Percentiles rank a stretch among this genome's conserved stretches.
Conservation (phyloP, 2,888 invertebrate genomes). For the Perizoma affinitatum region DNA sequence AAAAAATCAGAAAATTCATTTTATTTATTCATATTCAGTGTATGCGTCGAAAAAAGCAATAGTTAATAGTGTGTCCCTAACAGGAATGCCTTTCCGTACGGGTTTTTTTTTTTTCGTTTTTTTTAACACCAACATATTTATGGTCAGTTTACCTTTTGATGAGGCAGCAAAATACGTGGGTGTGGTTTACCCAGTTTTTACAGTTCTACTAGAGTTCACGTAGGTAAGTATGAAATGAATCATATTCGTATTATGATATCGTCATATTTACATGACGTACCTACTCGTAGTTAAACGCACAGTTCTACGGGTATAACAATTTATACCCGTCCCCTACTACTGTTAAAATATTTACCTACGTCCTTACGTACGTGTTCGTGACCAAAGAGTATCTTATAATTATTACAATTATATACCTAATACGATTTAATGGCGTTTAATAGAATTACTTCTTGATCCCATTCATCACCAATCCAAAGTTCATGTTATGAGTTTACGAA, state of each 20-base stretch:
- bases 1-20: too few relatives aligned
- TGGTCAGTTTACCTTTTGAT: constrained; percentile 12
- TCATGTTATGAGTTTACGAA: neutral
- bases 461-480: neutral
- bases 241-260: neutral
- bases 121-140: too few relatives aligned
- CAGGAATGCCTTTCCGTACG: neutral
- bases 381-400: too few relatives aligned
- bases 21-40: too few relatives aligned
- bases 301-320: too few relatives aligned
- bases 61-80: too few relatives aligned
- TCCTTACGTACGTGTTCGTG: too few relatives aligned
- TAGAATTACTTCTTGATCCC: neutral
- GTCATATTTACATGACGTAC: too few relatives aligned
- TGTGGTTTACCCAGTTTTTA: constrained; percentile 32
- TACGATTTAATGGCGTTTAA: neutral
- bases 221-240: constrained; percentile 2
- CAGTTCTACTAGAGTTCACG: constrained; percentile 11
- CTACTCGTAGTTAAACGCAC: too few relatives aligned
- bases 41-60: too few relatives aligned
- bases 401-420: neutral
- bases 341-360: too few relatives aligned
- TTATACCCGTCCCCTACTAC: too few relatives aligned
- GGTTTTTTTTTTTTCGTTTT: neutral
- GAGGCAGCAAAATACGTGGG: constrained; percentile 18